These are phyloP conservation scores for Brachionus koreanus DNA, from an alignment of 1,140 invertebrate genomes.

Conservation along the genomic window DNA sequence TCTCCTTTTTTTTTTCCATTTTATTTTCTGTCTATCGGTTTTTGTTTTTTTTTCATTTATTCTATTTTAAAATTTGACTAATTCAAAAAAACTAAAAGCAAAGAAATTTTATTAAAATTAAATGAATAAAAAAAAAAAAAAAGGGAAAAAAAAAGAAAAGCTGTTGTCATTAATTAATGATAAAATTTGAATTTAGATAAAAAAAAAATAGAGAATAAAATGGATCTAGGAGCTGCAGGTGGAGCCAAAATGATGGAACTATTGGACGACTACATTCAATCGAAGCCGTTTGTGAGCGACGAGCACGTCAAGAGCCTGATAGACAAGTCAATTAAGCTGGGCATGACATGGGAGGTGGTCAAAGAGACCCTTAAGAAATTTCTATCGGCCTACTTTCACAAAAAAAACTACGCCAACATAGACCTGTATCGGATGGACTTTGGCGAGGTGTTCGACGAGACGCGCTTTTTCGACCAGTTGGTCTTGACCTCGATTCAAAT, in stretches of 20 bases:
- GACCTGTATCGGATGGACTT: background rate
- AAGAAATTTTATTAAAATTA: too few species aligned
- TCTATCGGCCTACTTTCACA: background rate
- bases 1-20: too few species aligned
- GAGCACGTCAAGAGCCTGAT: background rate
- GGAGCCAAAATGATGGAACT: background rate
- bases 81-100: too few species aligned
- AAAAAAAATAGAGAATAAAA: too few species aligned
- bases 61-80: too few species aligned
- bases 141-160: too few species aligned
- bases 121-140: too few species aligned
- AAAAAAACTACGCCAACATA: constrained; percentile 15
- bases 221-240: background rate
- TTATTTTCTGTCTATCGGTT: too few species aligned
- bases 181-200: too few species aligned
- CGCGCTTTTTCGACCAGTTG: constrained; percentile 23
- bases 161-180: too few species aligned
- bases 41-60: too few species aligned
- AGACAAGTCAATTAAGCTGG: constrained; percentile 17
- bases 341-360: background rate
- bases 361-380: constrained; percentile 28
- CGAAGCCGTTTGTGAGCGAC: background rate
- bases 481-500: constrained; percentile 6
- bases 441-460: background rate
- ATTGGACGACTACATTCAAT: background rate